Evolutionary conservation across 2,797 vertebrate genomes (phyloP).

Genomic region (Enteromius treurensis): DNA sequence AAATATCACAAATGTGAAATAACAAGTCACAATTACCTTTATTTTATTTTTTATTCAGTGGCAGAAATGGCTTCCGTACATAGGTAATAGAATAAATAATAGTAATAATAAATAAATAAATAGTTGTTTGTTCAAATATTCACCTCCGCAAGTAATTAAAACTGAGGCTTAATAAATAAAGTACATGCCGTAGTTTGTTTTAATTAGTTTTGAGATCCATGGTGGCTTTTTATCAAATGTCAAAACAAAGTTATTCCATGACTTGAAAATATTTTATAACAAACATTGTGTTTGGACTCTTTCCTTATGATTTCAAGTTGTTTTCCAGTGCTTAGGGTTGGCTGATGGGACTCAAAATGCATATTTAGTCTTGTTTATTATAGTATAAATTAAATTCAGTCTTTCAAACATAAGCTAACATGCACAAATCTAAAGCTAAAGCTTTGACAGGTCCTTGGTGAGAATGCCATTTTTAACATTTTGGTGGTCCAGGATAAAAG

Average conservation of each 20-base stretch:
- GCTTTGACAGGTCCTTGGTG: background rate
- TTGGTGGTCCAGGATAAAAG: constrained; percentile 18
- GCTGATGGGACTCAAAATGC: background rate
- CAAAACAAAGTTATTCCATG: background rate
- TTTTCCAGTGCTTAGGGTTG: background rate
- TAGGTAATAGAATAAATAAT: too few species aligned
- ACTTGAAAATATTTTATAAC: background rate
- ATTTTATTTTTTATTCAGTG: too few species aligned
- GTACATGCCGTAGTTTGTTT: background rate
- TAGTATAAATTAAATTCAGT: too few species aligned
- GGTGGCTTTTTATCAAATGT: background rate
- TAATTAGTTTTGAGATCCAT: background rate
- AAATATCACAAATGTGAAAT: too few species aligned
- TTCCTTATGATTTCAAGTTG: background rate
- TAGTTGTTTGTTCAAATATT: too few species aligned
- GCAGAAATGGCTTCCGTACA: too few species aligned
- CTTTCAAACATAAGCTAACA: background rate
- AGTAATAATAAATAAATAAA: background rate
- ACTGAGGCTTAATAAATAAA: background rate
- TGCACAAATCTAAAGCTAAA: background rate
- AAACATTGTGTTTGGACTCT: background rate
- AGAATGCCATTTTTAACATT: background rate
- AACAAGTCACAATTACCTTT: too few species aligned
- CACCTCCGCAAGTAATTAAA: background rate
- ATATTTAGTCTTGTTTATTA: background rate